A percentile compares a stretch with the other conserved stretches of the same genome.
Evolutionary conservation across 2,888 invertebrate species (phyloP).

Genomic region (Ctenicera cuprea): DNA sequence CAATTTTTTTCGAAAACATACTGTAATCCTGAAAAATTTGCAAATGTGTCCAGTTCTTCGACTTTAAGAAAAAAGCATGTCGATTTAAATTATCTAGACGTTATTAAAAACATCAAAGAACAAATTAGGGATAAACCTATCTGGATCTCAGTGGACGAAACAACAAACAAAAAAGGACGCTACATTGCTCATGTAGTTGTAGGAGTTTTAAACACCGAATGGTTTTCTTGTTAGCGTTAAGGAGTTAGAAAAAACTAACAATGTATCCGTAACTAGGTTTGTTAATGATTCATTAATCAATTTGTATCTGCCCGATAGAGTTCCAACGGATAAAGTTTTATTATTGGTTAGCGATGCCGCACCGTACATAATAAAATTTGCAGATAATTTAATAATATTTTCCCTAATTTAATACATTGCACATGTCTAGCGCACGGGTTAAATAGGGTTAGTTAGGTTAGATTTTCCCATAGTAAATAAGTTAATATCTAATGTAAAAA

Average conservation of each 20-base stretch:
- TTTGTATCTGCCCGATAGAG: conserved; percentile 29
- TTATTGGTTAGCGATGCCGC: conserved; percentile 58
- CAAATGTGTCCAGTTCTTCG: neutral
- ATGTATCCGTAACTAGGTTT: conserved; percentile 33
- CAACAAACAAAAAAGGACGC: neutral
- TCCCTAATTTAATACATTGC: conserved; percentile 60
- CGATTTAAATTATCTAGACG: neutral
- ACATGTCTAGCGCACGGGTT: conserved; percentile 61
- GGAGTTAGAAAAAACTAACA: conserved; percentile 24
- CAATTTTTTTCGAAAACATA: neutral
- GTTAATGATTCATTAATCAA: conserved; percentile 24
- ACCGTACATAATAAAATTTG: conserved; percentile 59
- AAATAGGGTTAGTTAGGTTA: conserved; percentile 56
- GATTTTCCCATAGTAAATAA: conserved; percentile 54
- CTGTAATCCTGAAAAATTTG: too few relatives aligned
- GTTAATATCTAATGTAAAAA: conserved; percentile 59
- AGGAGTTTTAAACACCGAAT: neutral
- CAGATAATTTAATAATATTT: conserved; percentile 56
- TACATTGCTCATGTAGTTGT: neutral
- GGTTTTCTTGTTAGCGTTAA: neutral
- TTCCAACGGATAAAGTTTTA: conserved; percentile 45
- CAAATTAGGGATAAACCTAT: neutral
- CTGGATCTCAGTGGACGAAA: neutral
- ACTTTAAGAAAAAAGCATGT: neutral
- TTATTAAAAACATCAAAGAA: neutral